phyloP scores from a whole-genome alignment of 2,113 vertebrate genomes.

The Onychostoma macrolepis region DNA sequence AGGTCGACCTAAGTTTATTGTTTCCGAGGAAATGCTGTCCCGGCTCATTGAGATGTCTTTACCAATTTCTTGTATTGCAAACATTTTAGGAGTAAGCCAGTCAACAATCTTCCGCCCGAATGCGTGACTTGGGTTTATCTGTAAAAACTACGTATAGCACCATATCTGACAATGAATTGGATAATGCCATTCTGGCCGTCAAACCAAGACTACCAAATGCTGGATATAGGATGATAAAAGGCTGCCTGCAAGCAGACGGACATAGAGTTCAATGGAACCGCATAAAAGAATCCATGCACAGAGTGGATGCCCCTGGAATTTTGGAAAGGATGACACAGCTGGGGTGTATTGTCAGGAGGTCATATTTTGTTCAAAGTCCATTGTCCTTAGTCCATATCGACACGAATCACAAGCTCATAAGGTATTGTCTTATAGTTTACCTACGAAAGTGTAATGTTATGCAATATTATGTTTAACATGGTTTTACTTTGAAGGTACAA shows the following conservation, averaged over 20 bases:
- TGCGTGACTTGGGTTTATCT: slow-evolving; percentile 20
- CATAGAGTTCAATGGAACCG: slow-evolving; percentile 29
- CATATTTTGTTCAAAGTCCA: no score
- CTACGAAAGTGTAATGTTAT: no score
- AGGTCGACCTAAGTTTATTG: neutral
- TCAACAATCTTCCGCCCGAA: slow-evolving; percentile 9
- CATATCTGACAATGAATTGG: slow-evolving; percentile 23
- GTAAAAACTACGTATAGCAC: neutral
- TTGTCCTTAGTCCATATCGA: no score
- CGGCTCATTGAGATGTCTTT: slow-evolving; percentile 15
- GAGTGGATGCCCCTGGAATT: slow-evolving; percentile 11
- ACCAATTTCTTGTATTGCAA: slow-evolving; percentile 21
- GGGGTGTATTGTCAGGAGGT: slow-evolving; percentile 31
- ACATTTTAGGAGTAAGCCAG: slow-evolving; percentile 25
- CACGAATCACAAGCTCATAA: no score
- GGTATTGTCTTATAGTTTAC: no score
- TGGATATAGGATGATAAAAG: slow-evolving; percentile 39
- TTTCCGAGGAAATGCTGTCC: slow-evolving; percentile 18
- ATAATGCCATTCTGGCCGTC: slow-evolving; percentile 1
- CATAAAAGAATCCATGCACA: slow-evolving; percentile 29
- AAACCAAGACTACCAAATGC: slow-evolving; percentile 14
- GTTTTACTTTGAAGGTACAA: no score
- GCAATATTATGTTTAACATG: no score
- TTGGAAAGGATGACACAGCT: slow-evolving; percentile 18
- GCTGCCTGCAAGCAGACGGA: slow-evolving; percentile 30